Evolutionary conservation across 2,113 vertebrate genomes (phyloP).

Genomic region (Heterocephalus glaber): DNA sequence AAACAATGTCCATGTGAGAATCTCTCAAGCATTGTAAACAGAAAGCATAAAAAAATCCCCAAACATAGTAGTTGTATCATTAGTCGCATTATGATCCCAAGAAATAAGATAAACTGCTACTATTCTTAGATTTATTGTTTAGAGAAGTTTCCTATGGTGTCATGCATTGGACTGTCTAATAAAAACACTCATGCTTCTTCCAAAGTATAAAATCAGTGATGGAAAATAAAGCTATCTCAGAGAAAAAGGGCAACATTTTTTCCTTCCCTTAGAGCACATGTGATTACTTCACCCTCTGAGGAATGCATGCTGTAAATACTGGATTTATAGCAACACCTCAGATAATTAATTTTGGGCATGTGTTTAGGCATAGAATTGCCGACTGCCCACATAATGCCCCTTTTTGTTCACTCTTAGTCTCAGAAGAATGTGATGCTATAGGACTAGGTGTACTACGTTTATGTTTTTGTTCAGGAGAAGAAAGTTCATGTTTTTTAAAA

Average conservation of each 20-base stretch:
- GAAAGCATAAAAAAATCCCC: neutral
- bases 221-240: neutral
- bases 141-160: neutral
- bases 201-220: slow-evolving; percentile 17
- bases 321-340: slow-evolving; percentile 48
- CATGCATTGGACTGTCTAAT: neutral
- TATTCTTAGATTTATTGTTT: neutral
- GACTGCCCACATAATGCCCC: neutral
- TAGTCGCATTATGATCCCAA: neutral
- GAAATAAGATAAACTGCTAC: neutral
- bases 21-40: neutral
- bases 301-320: slow-evolving; percentile 42
- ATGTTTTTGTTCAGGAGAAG: slow-evolving; percentile 47
- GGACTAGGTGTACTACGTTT: neutral
- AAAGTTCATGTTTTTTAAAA: slow-evolving; percentile 69
- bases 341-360: slow-evolving; percentile 67
- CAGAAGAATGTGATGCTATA: slow-evolving; percentile 21
- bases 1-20: neutral
- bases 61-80: neutral
- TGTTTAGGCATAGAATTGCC: neutral
- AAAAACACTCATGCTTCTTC: neutral
- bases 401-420: slow-evolving; percentile 33
- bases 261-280: slow-evolving; percentile 5
- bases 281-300: slow-evolving; percentile 55
- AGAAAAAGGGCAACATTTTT: neutral